phyloP scores from a whole-genome alignment of 2,797 vertebrate species.

The Amblyopsis hoosieri region DNA sequence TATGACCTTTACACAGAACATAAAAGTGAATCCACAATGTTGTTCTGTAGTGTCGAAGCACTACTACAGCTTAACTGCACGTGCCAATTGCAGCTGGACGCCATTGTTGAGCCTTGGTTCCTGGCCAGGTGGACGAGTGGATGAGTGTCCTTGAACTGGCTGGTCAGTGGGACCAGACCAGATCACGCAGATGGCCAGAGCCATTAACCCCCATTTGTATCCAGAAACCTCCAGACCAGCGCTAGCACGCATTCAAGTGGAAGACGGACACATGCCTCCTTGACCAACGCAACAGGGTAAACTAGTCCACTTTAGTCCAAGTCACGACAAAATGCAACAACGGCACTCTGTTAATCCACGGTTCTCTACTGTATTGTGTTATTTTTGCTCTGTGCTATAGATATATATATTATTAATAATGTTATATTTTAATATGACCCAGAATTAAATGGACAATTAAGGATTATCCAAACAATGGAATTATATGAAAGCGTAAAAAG shows the following conservation, averaged over 20 bases:
- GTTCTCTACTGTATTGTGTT: no score
- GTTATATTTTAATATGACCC: conserved; percentile 14
- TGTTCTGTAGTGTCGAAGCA: no score
- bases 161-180: conserved; percentile 58
- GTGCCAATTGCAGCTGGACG: conserved; percentile 15
- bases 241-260: conserved; percentile 33
- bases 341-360: no score
- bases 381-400: no score
- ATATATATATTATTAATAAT: no score
- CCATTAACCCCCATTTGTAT: conserved; percentile 63
- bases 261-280: background rate
- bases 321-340: no score
- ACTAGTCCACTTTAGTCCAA: background rate
- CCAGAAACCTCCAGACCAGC: conserved; percentile 47
- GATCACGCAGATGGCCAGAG: conserved; percentile 64
- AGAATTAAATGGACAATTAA: conserved; percentile 18
- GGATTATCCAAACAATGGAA: conserved; percentile 28
- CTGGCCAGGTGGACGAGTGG: conserved; percentile 53
- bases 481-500: conserved; percentile 49
- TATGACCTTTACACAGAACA: no score
- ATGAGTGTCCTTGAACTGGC: conserved; percentile 63
- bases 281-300: background rate
- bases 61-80: no score
- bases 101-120: conserved; percentile 28
- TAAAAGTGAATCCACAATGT: no score